Base-by-base conservation (phyloP, 2,888 invertebrate genomes). In the Hyalella azteca region DNA sequence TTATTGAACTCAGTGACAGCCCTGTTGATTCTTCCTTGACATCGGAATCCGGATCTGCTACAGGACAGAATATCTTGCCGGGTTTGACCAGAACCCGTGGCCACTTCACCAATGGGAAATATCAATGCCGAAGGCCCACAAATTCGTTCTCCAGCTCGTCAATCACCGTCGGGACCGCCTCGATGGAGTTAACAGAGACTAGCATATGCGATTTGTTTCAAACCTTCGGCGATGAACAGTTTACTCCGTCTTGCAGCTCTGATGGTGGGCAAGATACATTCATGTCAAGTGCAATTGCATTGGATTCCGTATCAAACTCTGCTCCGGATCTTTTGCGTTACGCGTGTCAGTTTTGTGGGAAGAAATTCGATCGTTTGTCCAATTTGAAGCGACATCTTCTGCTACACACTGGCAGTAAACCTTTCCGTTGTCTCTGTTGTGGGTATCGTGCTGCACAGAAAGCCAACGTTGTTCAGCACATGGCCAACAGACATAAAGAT, bases 391-490 rank as follows among this genome's bases (percentile, higher is more conserved):
- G 82, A 15, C 82, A 82, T 39, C 36, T 80, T 11, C 77, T 82
- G 26, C 77, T 82, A 15, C 82, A 82, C 80, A 79, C 80, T 9
- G 82, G 82, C n/a, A 80, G 77, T 48, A 82, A 82, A 26, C 82
- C 82, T 9, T 82, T 82, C 50, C 79, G 78, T 29, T 82, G 82
- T 73, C 59, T 82, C n/a, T 82, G 80, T 73, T 82, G 82, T 50
- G 79, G 77, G 49, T 82, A 82, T 66, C 73, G 80, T 1, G 82
- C 82, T 26, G 79, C 80, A 1, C 82, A 82, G 73, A 82, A 82
- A 32, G 82, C 82, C n/a, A 82, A 82, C 49, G 82, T 82, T 7
- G 82, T 82, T 40, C 82, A 82, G 50, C 82, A 82, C 66, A 73
- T 82, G n/a, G 80, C 80, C n/a, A 80, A 79, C 41, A 49, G 80